Percentiles rank a stretch among this genome's conserved stretches.
These are phyloP conservation scores for Drosophila diplacantha DNA, from an alignment of 2,888 invertebrate genomes.

Conservation along the genomic window DNA sequence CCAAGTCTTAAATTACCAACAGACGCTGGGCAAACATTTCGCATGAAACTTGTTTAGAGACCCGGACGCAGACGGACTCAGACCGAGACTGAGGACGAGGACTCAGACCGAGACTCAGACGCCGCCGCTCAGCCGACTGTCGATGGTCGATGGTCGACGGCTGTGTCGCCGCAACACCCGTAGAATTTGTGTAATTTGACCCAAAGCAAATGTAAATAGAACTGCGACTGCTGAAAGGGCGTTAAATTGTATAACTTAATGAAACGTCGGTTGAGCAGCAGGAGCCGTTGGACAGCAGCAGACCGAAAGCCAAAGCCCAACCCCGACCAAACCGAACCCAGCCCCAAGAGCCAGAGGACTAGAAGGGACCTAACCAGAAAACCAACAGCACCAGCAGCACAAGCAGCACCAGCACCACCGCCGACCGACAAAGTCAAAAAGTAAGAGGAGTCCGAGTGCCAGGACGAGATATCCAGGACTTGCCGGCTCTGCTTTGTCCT, in stretches of 20 bases:
- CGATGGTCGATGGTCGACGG: constrained; percentile 63
- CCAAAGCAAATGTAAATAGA: constrained; percentile 77
- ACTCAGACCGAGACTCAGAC: constrained; percentile 26
- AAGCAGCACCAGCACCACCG: constrained; percentile 36
- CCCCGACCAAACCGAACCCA: constrained; percentile 48
- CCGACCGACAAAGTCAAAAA: constrained; percentile 67
- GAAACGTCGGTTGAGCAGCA: constrained; percentile 60
- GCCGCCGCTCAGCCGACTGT: constrained; percentile 9
- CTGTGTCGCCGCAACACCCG: constrained; percentile 70
- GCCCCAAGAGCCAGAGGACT: constrained; percentile 32
- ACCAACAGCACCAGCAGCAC: constrained; percentile 59
- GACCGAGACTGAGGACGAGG: constrained; percentile 16
- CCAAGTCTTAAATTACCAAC: constrained; percentile 61
- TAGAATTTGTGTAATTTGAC: constrained; percentile 76
- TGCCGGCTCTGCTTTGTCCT: constrained; percentile 51
- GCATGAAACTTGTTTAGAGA: constrained; percentile 64
- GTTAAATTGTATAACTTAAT: constrained; percentile 75
- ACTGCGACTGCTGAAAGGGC: constrained; percentile 66
- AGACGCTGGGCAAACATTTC: constrained; percentile 62
- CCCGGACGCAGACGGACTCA: constrained; percentile 3
- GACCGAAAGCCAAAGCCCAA: constrained; percentile 50
- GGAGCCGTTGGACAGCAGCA: constrained; percentile 49
- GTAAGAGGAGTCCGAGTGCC: constrained; percentile 41
- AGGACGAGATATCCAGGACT: constrained; percentile 30
- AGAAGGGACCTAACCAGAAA: constrained; percentile 68